Percentiles rank a stretch among this genome's conserved stretches.
Conservation (phyloP, 2,888 invertebrate species). For the Polia nebulosa region DNA sequence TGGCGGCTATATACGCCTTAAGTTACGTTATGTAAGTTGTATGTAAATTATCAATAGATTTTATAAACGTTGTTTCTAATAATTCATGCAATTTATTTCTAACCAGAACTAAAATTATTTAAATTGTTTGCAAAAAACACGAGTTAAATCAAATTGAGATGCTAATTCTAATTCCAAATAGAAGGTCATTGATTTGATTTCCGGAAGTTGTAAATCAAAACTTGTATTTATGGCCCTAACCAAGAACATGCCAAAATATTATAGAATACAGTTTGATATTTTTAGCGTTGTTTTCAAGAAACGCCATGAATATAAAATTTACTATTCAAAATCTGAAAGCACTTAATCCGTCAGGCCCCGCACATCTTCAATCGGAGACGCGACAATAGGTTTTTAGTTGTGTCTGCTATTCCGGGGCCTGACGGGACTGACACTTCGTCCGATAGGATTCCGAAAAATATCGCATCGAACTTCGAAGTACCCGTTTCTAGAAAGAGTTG, state of each 20-base stretch:
- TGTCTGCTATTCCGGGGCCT: too few relatives aligned
- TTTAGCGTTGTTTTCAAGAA: background rate
- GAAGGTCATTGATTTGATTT: constrained; percentile 28
- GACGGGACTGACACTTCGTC: too few relatives aligned
- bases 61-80: too few relatives aligned
- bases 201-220: constrained; percentile 4
- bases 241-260: background rate
- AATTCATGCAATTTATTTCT: background rate
- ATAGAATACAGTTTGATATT: background rate
- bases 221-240: background rate
- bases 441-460: background rate
- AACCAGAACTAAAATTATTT: background rate
- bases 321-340: background rate
- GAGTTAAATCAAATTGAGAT: background rate
- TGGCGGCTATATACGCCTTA: too few relatives aligned
- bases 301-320: background rate
- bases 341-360: too few relatives aligned
- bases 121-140: background rate
- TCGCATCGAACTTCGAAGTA: too few relatives aligned
- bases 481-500: background rate
- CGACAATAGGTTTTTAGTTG: too few relatives aligned
- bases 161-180: background rate
- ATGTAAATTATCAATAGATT: too few relatives aligned
- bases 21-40: too few relatives aligned
- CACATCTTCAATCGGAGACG: too few relatives aligned